Base-by-base conservation (phyloP, 1,140 invertebrate species). In the Drosophila serrata region DNA sequence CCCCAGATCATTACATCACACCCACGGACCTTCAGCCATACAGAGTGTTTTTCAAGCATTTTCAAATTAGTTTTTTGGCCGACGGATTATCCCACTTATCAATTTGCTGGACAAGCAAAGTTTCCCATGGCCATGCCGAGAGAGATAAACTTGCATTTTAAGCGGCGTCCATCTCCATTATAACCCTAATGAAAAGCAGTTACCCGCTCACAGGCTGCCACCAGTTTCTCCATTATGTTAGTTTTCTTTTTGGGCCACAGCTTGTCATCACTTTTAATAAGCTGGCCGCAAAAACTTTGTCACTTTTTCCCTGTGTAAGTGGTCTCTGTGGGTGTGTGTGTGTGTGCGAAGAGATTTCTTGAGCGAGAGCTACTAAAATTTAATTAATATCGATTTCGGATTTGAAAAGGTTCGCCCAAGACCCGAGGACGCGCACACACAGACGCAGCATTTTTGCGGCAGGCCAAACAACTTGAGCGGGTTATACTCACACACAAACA, bases 381-480 rank as follows among this genome's bases (percentile, higher is more conserved):
- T 86, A 86, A 86, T 86, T 86, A 86, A 86, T 86, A 88, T 88
- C 81, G 81, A 88, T 90, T 90, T 90, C 75, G 86, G 85, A 90
- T 88, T 85, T 88, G 78, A 85, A 90, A 88, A 90, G 86, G 78
- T 88, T 88, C 49, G 49, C 35, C 46, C 24, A 39, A 27, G 43
- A 46, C 79, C 37, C 57, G 46, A 57, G 51, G 29, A 35, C 49
- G 12, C 60, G 43, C 37, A 58, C 53, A 56, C 33, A 63, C 43
- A 64, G 22, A 39, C 35, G 40, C 24, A 39, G 48, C 76, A 73
- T 51, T 75, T 75, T 75, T 64, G 72, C 60, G 73, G 72, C 72
- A 65, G 72, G 73, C 73, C 74, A 75, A 77, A 68, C 78, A 86
- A 78, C 81, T 86, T 81, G 81, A 85, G 19, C 56, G 81, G 81